A percentile compares a stretch with the other conserved stretches of the same genome.
These are phyloP conservation scores for Ecliptopera silaceata DNA, from an alignment of 2,888 invertebrate species.

Conservation along the genomic window DNA sequence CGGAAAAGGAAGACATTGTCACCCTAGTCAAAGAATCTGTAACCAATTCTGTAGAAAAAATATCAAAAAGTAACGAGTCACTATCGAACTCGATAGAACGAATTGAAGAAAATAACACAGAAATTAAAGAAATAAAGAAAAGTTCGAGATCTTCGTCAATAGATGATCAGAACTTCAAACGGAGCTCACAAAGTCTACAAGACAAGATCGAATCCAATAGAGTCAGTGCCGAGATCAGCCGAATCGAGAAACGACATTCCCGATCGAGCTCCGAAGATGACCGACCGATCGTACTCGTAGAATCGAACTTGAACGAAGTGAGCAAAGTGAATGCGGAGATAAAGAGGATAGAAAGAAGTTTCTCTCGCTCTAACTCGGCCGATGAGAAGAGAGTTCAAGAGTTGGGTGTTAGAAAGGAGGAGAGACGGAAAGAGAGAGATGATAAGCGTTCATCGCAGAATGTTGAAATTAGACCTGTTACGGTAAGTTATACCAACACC, in stretches of 20 bases:
- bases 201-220: constrained; percentile 25
- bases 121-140: constrained; percentile 24
- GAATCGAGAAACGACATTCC: constrained; percentile 41
- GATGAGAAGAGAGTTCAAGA: constrained; percentile 51
- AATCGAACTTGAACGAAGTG: background rate
- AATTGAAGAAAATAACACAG: constrained; percentile 28
- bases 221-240: constrained; percentile 33
- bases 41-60: constrained; percentile 29
- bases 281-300: constrained; percentile 37
- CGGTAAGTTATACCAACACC: constrained; percentile 58
- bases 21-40: constrained; percentile 34
- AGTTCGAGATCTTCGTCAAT: constrained; percentile 40
- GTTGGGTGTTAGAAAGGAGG: constrained; percentile 39
- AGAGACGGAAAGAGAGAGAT: constrained; percentile 40
- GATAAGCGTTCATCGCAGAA: constrained; percentile 54
- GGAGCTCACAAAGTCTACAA: constrained; percentile 26
- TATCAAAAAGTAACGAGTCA: constrained; percentile 17
- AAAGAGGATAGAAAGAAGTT: constrained; percentile 55
- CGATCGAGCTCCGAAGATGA: constrained; percentile 45
- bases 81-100: constrained; percentile 40
- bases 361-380: constrained; percentile 59
- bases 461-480: constrained; percentile 65
- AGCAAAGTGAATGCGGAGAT: constrained; percentile 47
- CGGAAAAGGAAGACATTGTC: constrained; percentile 27
- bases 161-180: constrained; percentile 36